Conservation (phyloP, 2,888 invertebrate species). For the Drosophila buzzatii region DNA sequence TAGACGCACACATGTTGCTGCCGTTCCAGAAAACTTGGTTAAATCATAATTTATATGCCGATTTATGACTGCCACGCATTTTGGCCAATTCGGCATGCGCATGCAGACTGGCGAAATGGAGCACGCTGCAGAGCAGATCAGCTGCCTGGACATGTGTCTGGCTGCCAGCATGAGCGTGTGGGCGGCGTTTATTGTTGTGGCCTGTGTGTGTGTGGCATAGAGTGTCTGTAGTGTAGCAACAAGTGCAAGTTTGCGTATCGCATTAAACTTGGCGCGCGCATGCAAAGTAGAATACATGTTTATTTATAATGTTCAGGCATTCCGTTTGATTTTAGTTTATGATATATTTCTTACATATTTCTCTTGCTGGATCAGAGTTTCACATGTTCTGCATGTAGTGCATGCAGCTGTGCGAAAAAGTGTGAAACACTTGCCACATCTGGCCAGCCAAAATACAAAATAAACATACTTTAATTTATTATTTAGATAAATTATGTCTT, state of each 20-base stretch:
- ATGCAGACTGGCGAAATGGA: background rate
- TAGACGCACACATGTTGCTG: constrained; percentile 19
- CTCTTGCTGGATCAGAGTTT: constrained; percentile 4
- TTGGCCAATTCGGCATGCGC: constrained; percentile 34
- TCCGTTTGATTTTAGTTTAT: constrained; percentile 47
- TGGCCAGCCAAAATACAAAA: constrained; percentile 4
- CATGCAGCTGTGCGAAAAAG: constrained; percentile 57
- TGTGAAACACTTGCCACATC: constrained; percentile 59
- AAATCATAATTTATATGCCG: constrained; percentile 25
- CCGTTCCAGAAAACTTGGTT: constrained; percentile 10
- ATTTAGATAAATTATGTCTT: background rate
- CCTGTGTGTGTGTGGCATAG: constrained; percentile 6
- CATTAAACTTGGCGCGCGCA: constrained; percentile 50
- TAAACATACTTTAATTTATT: background rate
- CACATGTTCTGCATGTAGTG: background rate
- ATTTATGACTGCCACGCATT: constrained; percentile 44
- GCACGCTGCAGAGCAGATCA: constrained; percentile 14
- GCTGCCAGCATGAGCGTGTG: constrained; percentile 4
- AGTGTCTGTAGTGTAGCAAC: constrained; percentile 40
- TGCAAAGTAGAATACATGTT: constrained; percentile 56
- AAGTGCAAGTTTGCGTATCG: constrained; percentile 73
- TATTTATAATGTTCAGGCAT: constrained; percentile 54
- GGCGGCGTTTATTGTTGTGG: constrained; percentile 3
- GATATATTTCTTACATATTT: constrained; percentile 26
- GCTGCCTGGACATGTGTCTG: constrained; percentile 19